These are phyloP conservation scores for Agriopis marginaria DNA, from an alignment of 2,888 invertebrate genomes.

Conservation along the genomic window DNA sequence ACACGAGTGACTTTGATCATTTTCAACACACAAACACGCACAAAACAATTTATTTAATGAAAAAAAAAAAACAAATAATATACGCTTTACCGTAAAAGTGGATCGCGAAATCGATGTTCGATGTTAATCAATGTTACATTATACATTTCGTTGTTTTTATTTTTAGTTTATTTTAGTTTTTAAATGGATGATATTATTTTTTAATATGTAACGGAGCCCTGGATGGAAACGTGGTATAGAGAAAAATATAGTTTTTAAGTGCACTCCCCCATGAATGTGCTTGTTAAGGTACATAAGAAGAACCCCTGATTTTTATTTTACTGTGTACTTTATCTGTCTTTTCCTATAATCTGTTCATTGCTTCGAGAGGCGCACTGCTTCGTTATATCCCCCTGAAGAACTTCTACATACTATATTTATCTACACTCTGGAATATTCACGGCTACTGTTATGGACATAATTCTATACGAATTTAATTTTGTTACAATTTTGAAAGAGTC, in stretches of 20 bases:
- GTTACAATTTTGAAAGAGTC: background rate
- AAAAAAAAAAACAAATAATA: conserved; percentile 44
- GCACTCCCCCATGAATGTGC: conserved; percentile 85
- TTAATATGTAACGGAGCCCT: conserved; percentile 76
- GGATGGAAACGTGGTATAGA: conserved; percentile 67
- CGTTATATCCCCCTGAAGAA: conserved; percentile 69
- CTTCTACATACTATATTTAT: conserved; percentile 64
- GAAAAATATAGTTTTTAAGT: conserved; percentile 73
- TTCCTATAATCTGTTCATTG: conserved; percentile 70
- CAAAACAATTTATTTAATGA: conserved; percentile 54
- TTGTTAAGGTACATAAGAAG: conserved; percentile 78
- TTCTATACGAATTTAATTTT: conserved; percentile 49
- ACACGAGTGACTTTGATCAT: conserved; percentile 62
- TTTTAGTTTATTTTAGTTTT: conserved; percentile 53
- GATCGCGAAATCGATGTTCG: conserved; percentile 65
- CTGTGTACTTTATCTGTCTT: conserved; percentile 70
- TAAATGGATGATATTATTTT: conserved; percentile 56
- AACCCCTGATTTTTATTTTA: conserved; percentile 71
- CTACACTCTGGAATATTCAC: conserved; percentile 63
- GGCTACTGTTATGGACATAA: conserved; percentile 65
- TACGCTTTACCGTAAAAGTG: conserved; percentile 47
- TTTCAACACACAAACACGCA: conserved; percentile 60
- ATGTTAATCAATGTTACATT: conserved; percentile 66
- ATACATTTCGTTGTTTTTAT: conserved; percentile 57
- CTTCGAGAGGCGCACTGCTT: conserved; percentile 84